Evolutionary conservation across 2,888 invertebrate genomes (phyloP).

Genomic region (Dolomedes plantarius): DNA sequence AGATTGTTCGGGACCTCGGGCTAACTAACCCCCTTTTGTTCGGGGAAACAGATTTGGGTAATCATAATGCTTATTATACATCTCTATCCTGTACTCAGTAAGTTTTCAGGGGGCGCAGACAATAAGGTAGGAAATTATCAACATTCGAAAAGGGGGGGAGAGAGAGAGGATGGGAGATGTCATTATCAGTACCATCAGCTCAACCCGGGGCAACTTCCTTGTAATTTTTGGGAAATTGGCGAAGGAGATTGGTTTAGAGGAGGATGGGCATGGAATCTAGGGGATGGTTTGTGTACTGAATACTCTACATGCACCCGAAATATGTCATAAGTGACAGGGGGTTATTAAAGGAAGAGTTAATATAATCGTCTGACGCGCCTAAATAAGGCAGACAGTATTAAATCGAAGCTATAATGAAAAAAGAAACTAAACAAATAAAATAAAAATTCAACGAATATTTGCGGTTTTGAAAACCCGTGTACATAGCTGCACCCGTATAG

Average conservation of each 20-base stretch:
- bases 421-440: too few relatives aligned
- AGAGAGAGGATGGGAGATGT: not conserved
- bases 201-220: not conserved
- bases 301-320: too few relatives aligned
- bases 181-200: not conserved
- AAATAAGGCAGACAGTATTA: too few relatives aligned
- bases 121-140: not conserved
- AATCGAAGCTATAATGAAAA: too few relatives aligned
- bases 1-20: not conserved
- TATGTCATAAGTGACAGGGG: too few relatives aligned
- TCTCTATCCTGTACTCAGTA: not conserved
- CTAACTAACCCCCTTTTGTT: not conserved
- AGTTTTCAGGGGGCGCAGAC: not conserved
- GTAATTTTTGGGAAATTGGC: not conserved
- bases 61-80: slow-evolving; percentile 26
- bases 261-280: not conserved
- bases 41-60: slow-evolving; percentile 2
- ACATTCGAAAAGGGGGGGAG: not conserved
- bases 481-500: too few relatives aligned
- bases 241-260: not conserved
- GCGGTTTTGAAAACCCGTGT: too few relatives aligned
- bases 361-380: too few relatives aligned
- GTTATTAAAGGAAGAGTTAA: too few relatives aligned
- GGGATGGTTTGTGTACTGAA: too few relatives aligned
- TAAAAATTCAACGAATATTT: too few relatives aligned